Percentiles rank a stretch among this genome's conserved stretches.
These are phyloP conservation scores for Tachystola acroxantha DNA, from an alignment of 2,888 invertebrate genomes.

Conservation along the genomic window DNA sequence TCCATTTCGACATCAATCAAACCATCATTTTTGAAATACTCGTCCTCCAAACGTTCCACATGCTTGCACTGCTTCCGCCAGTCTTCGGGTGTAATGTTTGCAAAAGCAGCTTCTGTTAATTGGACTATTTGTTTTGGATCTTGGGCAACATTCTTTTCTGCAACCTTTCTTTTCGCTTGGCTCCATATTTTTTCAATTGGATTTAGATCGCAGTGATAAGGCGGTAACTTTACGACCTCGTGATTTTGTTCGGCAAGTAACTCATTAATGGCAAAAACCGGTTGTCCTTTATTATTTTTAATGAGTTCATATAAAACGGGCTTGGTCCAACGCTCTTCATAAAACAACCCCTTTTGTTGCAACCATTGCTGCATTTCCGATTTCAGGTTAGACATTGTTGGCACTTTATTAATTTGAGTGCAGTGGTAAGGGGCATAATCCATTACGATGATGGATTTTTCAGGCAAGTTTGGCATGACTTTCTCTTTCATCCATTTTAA, in stretches of 20 bases:
- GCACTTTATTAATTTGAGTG: constrained; percentile 11
- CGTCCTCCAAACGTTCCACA: constrained; percentile 12
- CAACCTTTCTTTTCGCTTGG: constrained; percentile 13
- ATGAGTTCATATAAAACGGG: neutral
- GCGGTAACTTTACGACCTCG: constrained; percentile 9
- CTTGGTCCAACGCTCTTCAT: constrained; percentile 1
- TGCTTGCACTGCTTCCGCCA: constrained; percentile 14
- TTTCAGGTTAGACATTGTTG: constrained; percentile 13
- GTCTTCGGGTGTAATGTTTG: constrained; percentile 6
- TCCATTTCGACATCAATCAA: constrained; percentile 11
- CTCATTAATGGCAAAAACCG: constrained; percentile 7
- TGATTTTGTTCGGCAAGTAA: constrained; percentile 8
- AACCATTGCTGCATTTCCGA: constrained; percentile 15
- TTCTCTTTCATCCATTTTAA: constrained; percentile 13
- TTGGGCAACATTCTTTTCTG: constrained; percentile 11
- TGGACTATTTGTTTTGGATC: constrained; percentile 8
- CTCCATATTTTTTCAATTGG: constrained; percentile 16
- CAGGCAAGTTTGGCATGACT: constrained; percentile 15
- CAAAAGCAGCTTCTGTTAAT: neutral
- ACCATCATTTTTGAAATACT: constrained; percentile 14
- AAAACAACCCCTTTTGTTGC: constrained; percentile 10
- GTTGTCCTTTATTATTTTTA: neutral
- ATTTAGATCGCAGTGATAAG: constrained; percentile 16
- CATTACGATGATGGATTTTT: constrained; percentile 4
- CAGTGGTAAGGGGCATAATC: constrained; percentile 14